Evolutionary conservation across 1,140 invertebrate genomes (phyloP), one percentile per base, ranked within the genome.

Genomic region (Rhagoletis pomonella): DNA sequence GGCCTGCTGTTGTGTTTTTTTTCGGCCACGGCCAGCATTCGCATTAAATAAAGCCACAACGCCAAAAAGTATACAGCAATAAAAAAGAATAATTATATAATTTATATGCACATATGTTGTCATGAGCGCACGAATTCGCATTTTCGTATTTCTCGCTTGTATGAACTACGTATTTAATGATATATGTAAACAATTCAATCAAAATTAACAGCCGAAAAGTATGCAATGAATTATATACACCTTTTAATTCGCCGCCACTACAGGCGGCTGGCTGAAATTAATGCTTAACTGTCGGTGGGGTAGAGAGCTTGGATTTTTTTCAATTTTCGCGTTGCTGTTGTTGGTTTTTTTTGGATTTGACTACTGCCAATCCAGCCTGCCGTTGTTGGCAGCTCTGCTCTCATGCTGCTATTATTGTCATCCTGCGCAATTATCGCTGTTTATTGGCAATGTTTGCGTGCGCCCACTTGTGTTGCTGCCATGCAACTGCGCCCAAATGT

Each of bases 111-210:
- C 73, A 81, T 55, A 50, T 81, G 73, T 55, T 81, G 73, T n/a
- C 73, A 77, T 2, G 3, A 47, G 39, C 14, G 12, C 5, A 44
- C 65, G 29, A 47, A 44, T 44, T 10, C 29, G 39, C 6, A 29
- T 29, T 29, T 29, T 29, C 29, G 29, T 50, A 73, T 2, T n/a
- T 14, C 60, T 29, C n/a, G n/a, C 47, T 44, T 42, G 17, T 3
- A 44, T 42, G 29, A 55, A 55, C 50, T 55, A 55, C 50, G 50
- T 55, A 55, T 42, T 39, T 81, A 81, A 81, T 81, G 73, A 81
- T 81, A 55, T 81, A 81, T 81, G 44, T n/a, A 81, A 81, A 81
- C 73, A 81, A 81, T 81, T 81, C 73, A 81, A 81, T 81, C 73
- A 81, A 81, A 81, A 58, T 29, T 14, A 81, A 81, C 73, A 81